Base-by-base conservation (phyloP, 37 sponge, comb jelly and placozoan genomes). In the Petrosia ficiformis region DNA sequence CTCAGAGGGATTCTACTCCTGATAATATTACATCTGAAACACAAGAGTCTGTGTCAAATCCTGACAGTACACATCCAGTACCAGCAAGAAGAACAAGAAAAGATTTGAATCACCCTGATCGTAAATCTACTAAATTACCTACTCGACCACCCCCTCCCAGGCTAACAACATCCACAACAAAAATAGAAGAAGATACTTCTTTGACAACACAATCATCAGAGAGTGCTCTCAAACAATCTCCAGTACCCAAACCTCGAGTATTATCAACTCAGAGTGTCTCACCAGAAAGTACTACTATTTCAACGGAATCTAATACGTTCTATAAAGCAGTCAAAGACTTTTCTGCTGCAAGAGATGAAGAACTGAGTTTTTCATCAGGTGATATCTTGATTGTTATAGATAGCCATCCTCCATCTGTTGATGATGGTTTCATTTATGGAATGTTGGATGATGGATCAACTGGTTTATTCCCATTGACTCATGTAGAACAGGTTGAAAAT, bases 381-480 rank as follows among this genome's bases (percentile, higher is more conserved):
- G 92, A 91, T 42, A 39, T 77, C n/a, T 28, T 91, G 1, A 61
- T 84, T 0, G 59, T 74, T 22, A 67, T 91, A 2, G 86, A 82
- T 3, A 65, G 60, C 24, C n/a, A n/a, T n/a, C 42, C 34, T 0
- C 68, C 42, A 8, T 28, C 77, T 10, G 71, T 63, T 60, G 63
- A 42, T 22, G 26, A 57, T 33, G 81, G 81, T 0, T 70, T 70
- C 36, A 67, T 66, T 26, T 86, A 76, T 56, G 92, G 92, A 3
- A 91, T 86, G 92, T 42, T 82, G 28, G 92, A 91, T 37, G 72
- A 86, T 79, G 87, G 87, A 0, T 71, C 71, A 10, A 91, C 87
- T 61, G 92, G 87, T 36, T 34, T 91, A 3, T 91, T 84, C 65
- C 87, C 83, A n/a, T 32, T 72, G 4, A 40, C 59, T 37, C 29